Conservation (phyloP, 2,113 vertebrate species). For the Ramphastos sulfuratus region DNA sequence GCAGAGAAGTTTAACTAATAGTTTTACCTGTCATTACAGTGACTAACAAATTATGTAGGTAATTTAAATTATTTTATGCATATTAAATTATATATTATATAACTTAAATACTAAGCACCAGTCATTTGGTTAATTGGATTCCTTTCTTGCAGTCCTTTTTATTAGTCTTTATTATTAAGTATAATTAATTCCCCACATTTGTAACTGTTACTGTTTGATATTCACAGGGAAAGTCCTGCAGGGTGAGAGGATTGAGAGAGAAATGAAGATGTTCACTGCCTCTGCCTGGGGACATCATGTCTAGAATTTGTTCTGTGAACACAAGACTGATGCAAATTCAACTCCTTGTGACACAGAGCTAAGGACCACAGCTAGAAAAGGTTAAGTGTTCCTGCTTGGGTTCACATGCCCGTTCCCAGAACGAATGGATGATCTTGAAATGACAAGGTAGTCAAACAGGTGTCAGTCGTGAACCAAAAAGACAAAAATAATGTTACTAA, state of each 20-base stretch:
- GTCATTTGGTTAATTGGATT: not conserved
- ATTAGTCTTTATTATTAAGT: not conserved
- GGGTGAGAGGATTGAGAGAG: not conserved
- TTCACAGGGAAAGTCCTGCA: not conserved
- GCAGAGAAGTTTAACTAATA: not conserved
- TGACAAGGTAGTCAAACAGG: constrained; percentile 22
- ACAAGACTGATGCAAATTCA: not conserved
- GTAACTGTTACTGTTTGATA: not conserved
- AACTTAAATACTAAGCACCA: not conserved
- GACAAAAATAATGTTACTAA: constrained; percentile 38
- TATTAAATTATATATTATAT: not conserved
- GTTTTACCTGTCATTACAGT: not conserved
- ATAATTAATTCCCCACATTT: not conserved
- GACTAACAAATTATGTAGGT: not conserved
- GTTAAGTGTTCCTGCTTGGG: not conserved
- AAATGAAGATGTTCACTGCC: not conserved
- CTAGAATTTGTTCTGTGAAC: not conserved
- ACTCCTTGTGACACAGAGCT: not conserved
- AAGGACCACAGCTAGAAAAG: not conserved
- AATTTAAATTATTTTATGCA: not conserved
- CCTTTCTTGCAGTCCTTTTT: not conserved
- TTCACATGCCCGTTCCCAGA: not conserved
- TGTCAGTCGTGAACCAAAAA: constrained; percentile 51
- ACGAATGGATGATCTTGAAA: constrained; percentile 25
- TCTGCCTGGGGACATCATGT: not conserved